Evolutionary conservation across 2,888 invertebrate genomes (phyloP), one percentile per base, ranked within the genome.

Genomic region (Drosophila suboccidentalis): DNA sequence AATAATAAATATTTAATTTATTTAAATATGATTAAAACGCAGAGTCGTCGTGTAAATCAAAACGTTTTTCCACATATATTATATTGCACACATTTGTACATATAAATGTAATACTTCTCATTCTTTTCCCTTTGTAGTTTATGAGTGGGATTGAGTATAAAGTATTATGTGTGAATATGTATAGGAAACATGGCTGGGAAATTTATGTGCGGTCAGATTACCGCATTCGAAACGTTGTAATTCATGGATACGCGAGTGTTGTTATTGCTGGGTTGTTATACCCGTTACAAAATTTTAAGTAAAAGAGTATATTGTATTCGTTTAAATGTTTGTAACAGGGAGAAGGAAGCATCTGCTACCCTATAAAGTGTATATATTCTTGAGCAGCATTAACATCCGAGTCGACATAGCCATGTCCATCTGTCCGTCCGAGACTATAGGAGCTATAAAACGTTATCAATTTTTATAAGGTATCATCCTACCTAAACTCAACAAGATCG

Each of bases 141-240:
- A 19, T 9, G 6, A 2, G 10, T n/a, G 36, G 22, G 46, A 32
- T 34, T 41, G 62, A 11, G 47, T 9, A 55, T 74, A 75, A 72
- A 70, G 75, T 66, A 62, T 78, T 71, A 78, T 57, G 71, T 84
- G 75, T 55, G 78, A 79, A 80, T 71, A 47, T 69, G 63, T 60
- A 72, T 70, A 53, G 74, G 74, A 75, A 78, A 67, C 76, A 22
- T 67, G 78, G 74, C 22, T 17, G 77, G 60, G 63, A 71, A 84
- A 89, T 89, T 89, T 87, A 90, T 89, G 88, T 86, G 90, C 68
- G 90, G 87, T 88, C 90, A 88, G 90, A 89, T 89, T 84, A 86
- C 87, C 79, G 79, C 80, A 80, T 69, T 76, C 78, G 77, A 72
- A 73, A 69, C 66, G 71, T 76, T 82, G 87, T 79, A 78, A 82